These are phyloP conservation scores for Tauraco hartlaubi DNA, from an alignment of 2,797 vertebrate genomes.

Conservation along the genomic window DNA sequence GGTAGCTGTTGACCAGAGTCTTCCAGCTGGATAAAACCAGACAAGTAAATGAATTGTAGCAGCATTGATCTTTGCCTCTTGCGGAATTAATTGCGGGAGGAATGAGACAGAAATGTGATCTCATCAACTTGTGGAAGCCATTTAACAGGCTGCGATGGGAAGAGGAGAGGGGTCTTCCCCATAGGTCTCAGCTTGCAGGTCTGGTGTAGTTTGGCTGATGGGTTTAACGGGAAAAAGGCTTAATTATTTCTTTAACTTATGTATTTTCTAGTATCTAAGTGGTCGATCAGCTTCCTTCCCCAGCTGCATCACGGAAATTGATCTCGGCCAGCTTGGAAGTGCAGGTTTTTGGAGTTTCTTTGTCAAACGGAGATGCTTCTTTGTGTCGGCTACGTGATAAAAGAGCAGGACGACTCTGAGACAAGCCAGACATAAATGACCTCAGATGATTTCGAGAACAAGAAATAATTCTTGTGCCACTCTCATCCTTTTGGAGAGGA, in stretches of 20 bases:
- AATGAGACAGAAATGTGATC: slow-evolving; percentile 18
- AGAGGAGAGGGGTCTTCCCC: neutral
- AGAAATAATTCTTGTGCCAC: neutral
- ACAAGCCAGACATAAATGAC: neutral
- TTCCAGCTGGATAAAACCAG: slow-evolving; percentile 5
- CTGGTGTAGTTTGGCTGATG: slow-evolving; percentile 26
- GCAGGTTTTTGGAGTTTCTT: neutral
- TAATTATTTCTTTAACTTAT: neutral
- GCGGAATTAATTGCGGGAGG: slow-evolving; percentile 30
- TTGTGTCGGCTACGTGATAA: neutral
- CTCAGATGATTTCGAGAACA: neutral
- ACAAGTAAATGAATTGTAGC: neutral
- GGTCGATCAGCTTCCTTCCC: slow-evolving; percentile 20
- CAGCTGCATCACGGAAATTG: neutral
- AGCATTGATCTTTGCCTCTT: slow-evolving; percentile 13
- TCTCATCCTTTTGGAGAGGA: neutral
- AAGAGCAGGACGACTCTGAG: neutral
- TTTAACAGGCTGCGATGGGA: neutral
- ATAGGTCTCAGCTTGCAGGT: neutral
- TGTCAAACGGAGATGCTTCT: neutral
- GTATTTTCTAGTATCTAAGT: slow-evolving; percentile 3
- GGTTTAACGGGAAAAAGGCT: slow-evolving; percentile 23
- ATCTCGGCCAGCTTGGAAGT: neutral
- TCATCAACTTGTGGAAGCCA: neutral
- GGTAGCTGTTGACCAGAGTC: neutral